phyloP scores from a whole-genome alignment of 2,888 invertebrate species.

The Lasioglossum zephyrum region DNA sequence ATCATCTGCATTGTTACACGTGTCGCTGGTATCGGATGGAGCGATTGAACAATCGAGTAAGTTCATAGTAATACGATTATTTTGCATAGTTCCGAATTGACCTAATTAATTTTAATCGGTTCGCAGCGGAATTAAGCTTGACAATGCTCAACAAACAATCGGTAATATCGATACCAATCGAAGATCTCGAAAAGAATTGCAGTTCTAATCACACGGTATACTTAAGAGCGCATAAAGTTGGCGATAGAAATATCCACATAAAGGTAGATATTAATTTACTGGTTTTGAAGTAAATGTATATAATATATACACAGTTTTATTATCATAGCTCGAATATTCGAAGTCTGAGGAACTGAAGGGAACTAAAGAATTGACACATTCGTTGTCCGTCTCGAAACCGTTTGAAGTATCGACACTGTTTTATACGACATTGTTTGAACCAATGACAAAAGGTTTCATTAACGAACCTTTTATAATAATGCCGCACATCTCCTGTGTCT shows the following conservation, averaged over 20 bases:
- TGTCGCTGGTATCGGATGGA: slow-evolving; percentile 80
- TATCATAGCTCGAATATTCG: slow-evolving; percentile 81
- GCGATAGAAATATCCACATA: slow-evolving; percentile 87
- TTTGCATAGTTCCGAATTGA: slow-evolving; percentile 13
- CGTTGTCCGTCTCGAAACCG: slow-evolving; percentile 88
- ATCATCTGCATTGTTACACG: slow-evolving; percentile 76
- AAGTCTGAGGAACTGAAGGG: slow-evolving; percentile 79
- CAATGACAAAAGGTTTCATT: slow-evolving; percentile 88
- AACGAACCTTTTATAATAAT: slow-evolving; percentile 89
- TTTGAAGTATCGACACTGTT: slow-evolving; percentile 89
- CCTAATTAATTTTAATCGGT: slow-evolving; percentile 13
- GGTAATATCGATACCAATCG: slow-evolving; percentile 72
- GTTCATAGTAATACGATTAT: slow-evolving; percentile 50
- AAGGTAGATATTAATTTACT: slow-evolving; percentile 83
- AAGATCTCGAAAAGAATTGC: slow-evolving; percentile 87
- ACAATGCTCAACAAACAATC: slow-evolving; percentile 77
- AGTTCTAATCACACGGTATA: slow-evolving; percentile 87
- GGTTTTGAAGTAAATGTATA: neutral
- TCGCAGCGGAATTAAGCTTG: slow-evolving; percentile 80
- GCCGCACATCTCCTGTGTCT: slow-evolving; percentile 89
- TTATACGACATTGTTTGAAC: slow-evolving; percentile 88
- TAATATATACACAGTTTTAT: neutral
- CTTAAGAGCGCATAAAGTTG: slow-evolving; percentile 87
- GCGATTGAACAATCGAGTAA: slow-evolving; percentile 82
- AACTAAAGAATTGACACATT: slow-evolving; percentile 87